These are phyloP conservation scores for Tetheella fluctuosa DNA, from an alignment of 2,888 invertebrate genomes.

Conservation along the genomic window DNA sequence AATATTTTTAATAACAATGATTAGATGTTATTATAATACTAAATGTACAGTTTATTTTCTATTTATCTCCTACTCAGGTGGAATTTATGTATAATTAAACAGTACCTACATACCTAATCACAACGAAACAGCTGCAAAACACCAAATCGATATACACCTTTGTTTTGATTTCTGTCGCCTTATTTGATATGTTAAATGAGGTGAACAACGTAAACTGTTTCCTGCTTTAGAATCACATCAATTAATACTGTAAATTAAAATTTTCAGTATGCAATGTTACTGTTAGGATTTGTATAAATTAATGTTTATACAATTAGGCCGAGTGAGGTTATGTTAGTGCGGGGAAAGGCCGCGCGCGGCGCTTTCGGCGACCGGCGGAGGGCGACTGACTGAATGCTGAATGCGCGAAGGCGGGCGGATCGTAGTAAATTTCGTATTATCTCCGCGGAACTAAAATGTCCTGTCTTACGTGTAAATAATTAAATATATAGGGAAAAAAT, in stretches of 20 bases:
- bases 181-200: conserved; percentile 45
- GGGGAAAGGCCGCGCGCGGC: conserved; percentile 63
- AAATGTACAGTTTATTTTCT: neutral
- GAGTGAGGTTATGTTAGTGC: conserved; percentile 72
- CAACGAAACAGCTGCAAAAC: conserved; percentile 55
- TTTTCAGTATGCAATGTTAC: conserved; percentile 22
- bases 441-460: conserved; percentile 31
- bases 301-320: conserved; percentile 49
- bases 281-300: conserved; percentile 21
- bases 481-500: neutral
- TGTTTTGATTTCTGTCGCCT: conserved; percentile 63
- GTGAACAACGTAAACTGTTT: conserved; percentile 28
- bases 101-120: conserved; percentile 39
- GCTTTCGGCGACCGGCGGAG: conserved; percentile 65
- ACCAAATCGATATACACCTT: conserved; percentile 73
- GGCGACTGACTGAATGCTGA: conserved; percentile 61
- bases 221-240: conserved; percentile 29
- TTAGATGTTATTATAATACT: too few relatives aligned
- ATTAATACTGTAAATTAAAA: conserved; percentile 19
- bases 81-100: conserved; percentile 3
- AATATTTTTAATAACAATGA: neutral
- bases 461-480: conserved; percentile 38
- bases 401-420: conserved; percentile 66
- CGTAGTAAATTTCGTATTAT: conserved; percentile 16
- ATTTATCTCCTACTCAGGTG: neutral